Percentiles rank a stretch among this genome's conserved stretches.
Conservation (phyloP, 2,888 invertebrate species). For the Tetranychus truncatus region DNA sequence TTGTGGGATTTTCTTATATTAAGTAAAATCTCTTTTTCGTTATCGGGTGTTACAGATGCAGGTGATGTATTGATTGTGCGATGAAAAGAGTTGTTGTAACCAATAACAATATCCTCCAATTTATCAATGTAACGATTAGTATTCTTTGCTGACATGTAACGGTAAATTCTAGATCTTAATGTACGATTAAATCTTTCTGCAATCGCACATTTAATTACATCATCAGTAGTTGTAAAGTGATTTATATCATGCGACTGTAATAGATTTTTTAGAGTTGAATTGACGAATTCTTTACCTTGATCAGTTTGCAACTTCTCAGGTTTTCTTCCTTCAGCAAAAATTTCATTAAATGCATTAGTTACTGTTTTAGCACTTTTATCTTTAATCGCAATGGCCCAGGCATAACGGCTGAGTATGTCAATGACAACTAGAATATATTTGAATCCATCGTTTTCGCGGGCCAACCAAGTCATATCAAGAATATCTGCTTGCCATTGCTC, state of each 20-base stretch:
- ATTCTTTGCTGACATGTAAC: slow-evolving; percentile 27
- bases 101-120: neutral
- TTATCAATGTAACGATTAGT: slow-evolving; percentile 16
- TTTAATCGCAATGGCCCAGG: slow-evolving; percentile 25
- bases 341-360: neutral
- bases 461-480: slow-evolving; percentile 20
- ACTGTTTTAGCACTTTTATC: slow-evolving; percentile 23
- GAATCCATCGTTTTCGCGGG: slow-evolving; percentile 24
- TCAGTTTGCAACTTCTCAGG: slow-evolving; percentile 20
- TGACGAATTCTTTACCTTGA: slow-evolving; percentile 26
- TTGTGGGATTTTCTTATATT: too few relatives aligned
- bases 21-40: too few relatives aligned
- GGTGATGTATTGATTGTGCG: neutral
- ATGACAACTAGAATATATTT: slow-evolving; percentile 25
- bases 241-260: slow-evolving; percentile 11
- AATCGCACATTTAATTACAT: slow-evolving; percentile 29
- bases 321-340: neutral
- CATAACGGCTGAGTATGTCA: slow-evolving; percentile 26
- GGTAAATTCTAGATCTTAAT: slow-evolving; percentile 28
- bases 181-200: slow-evolving; percentile 29
- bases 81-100: neutral
- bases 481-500: slow-evolving; percentile 26
- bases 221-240: slow-evolving; percentile 26
- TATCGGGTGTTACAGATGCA: too few relatives aligned
- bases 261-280: slow-evolving; percentile 11